Evolutionary conservation across 2,888 invertebrate genomes (phyloP).

Genomic region (Parnassius smintheus): DNA sequence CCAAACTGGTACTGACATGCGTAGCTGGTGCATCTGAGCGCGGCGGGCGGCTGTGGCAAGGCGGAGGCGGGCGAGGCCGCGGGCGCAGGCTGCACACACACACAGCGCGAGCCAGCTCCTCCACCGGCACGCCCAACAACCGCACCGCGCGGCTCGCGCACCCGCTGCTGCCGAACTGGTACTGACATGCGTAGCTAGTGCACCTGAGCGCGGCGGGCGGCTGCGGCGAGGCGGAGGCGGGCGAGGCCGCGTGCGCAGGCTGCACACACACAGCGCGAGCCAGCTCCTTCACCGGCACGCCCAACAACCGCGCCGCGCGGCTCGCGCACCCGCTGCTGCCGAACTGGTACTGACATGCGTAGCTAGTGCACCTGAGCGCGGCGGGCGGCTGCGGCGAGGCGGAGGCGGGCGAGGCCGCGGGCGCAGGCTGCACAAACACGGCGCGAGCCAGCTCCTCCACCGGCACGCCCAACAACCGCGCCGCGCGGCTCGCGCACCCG

Average conservation of each 20-base stretch:
- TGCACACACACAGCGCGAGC: conserved; percentile 87
- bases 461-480: conserved; percentile 86
- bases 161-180: conserved; percentile 90
- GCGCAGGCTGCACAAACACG: conserved; percentile 85
- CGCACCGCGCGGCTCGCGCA: conserved; percentile 86
- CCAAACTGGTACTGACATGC: conserved; percentile 84
- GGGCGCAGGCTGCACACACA: conserved; percentile 82
- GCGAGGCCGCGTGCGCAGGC: conserved; percentile 60
- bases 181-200: conserved; percentile 43
- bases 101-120: conserved; percentile 90
- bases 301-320: conserved; percentile 86
- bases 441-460: conserved; percentile 91
- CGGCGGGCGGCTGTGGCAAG: conserved; percentile 67
- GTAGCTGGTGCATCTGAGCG: conserved; percentile 47
- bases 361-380: conserved; percentile 51
- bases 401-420: conserved; percentile 32
- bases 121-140: conserved; percentile 88
- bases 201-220: conserved; percentile 60
- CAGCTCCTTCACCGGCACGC: conserved; percentile 91
- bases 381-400: conserved; percentile 67
- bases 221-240: conserved; percentile 59
- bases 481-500: conserved; percentile 87
- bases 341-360: conserved; percentile 83
- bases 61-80: conserved; percentile 3
- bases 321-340: conserved; percentile 88